Percentiles rank a stretch among this genome's conserved stretches.
phyloP scores from a whole-genome alignment of 37 sponge, comb jelly and placozoan species.

The Haliclona indistincta region DNA sequence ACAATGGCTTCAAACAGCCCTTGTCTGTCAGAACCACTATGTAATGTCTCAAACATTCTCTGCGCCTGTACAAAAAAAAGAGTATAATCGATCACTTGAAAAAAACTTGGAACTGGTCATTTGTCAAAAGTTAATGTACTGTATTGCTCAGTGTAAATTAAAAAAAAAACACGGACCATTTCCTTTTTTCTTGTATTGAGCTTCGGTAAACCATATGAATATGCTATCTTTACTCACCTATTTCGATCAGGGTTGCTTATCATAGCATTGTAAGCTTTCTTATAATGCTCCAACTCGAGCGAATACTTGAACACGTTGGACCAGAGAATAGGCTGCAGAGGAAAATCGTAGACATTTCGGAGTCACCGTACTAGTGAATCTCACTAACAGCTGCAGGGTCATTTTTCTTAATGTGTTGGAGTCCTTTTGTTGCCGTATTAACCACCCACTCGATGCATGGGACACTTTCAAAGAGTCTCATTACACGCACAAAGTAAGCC shows the following conservation, averaged over 20 bases:
- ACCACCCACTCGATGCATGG: conserved; percentile 20
- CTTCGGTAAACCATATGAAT: too few relatives aligned
- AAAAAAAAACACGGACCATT: too few relatives aligned
- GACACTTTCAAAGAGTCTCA: conserved; percentile 63
- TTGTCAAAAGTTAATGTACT: too few relatives aligned
- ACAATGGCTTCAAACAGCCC: conserved; percentile 37
- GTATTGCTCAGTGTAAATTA: too few relatives aligned
- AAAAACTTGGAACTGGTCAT: background rate
- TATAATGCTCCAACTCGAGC: conserved; percentile 42
- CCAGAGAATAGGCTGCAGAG: conserved; percentile 63
- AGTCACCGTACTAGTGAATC: background rate
- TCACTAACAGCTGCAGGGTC: conserved; percentile 22
- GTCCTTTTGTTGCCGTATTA: conserved; percentile 22
- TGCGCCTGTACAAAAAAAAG: conserved; percentile 26
- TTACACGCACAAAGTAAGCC: conserved; percentile 48
- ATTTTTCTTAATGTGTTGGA: background rate
- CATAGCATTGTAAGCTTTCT: conserved; percentile 68
- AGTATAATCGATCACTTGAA: background rate
- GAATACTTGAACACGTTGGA: conserved; percentile 74
- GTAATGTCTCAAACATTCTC: conserved; percentile 60
- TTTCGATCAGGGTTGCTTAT: conserved; percentile 47
- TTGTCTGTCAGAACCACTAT: conserved; percentile 62
- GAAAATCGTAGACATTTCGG: background rate
- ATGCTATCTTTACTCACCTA: conserved; percentile 44
- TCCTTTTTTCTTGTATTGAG: too few relatives aligned